These are phyloP conservation scores for Drosophila neonasuta DNA, from an alignment of 2,888 invertebrate genomes.

Conservation along the genomic window DNA sequence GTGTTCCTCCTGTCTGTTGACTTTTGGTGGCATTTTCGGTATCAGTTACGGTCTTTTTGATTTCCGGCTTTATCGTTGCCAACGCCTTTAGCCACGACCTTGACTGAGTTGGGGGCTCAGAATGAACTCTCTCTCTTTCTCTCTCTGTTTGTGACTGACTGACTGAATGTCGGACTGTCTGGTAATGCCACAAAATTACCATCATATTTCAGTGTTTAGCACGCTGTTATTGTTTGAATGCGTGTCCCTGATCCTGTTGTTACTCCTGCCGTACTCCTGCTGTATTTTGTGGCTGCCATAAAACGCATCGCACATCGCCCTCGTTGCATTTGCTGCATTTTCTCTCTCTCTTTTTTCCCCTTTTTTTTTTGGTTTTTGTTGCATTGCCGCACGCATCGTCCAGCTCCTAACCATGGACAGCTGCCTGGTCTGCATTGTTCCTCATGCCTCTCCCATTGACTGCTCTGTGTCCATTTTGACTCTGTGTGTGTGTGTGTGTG, in stretches of 20 bases:
- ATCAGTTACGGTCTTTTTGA: constrained; percentile 32
- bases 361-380: constrained; percentile 2
- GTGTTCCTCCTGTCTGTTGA: constrained; percentile 38
- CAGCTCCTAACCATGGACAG: constrained; percentile 8
- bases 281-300: constrained; percentile 22
- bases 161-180: constrained; percentile 6
- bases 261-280: not conserved
- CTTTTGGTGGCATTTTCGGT: constrained; percentile 52
- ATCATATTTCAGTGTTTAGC: constrained; percentile 38
- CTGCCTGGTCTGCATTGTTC: constrained; percentile 36
- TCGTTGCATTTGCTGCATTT: constrained; percentile 42
- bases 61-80: constrained; percentile 28
- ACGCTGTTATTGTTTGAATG: constrained; percentile 23
- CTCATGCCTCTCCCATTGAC: constrained; percentile 10
- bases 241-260: constrained; percentile 15
- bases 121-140: not conserved
- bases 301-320: constrained; percentile 5
- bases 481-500: constrained; percentile 6
- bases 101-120: constrained; percentile 27
- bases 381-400: constrained; percentile 35
- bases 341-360: not conserved
- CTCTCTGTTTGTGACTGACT: constrained; percentile 1
- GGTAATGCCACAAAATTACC: constrained; percentile 25
- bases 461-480: constrained; percentile 2
- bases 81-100: constrained; percentile 42